Evolutionary conservation across 2,113 vertebrate genomes (phyloP).

Genomic region (Oncorhynchus keta): DNA sequence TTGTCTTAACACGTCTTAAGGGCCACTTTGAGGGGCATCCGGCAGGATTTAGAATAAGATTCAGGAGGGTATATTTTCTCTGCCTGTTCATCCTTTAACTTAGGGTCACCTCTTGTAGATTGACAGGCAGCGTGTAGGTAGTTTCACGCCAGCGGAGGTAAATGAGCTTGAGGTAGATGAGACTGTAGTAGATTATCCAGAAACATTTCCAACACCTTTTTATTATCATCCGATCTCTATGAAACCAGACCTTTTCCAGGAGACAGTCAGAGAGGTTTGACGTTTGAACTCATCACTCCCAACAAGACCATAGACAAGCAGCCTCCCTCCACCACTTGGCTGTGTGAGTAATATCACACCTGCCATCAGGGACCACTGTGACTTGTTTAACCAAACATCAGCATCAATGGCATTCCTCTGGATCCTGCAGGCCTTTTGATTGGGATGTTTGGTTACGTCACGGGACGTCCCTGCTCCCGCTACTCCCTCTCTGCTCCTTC

Average conservation of each 20-base stretch:
- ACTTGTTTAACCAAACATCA: slow-evolving; percentile 59
- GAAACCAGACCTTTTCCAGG: slow-evolving; percentile 39
- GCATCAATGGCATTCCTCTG: slow-evolving; percentile 57
- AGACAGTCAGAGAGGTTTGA: not conserved
- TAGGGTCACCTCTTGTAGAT: slow-evolving; percentile 19
- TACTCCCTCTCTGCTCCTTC: slow-evolving; percentile 11
- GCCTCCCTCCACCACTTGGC: slow-evolving; percentile 20
- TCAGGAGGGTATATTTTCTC: slow-evolving; percentile 58
- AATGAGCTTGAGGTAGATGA: not conserved
- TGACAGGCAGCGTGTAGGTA: slow-evolving; percentile 17
- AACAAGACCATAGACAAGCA: slow-evolving; percentile 10
- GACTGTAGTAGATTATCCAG: slow-evolving; percentile 1
- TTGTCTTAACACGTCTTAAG: slow-evolving; percentile 68
- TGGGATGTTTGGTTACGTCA: slow-evolving; percentile 65
- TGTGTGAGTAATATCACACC: slow-evolving; percentile 59
- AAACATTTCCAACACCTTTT: not conserved
- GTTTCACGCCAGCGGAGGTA: not conserved
- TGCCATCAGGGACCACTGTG: slow-evolving; percentile 45
- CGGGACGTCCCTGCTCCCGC: slow-evolving; percentile 43
- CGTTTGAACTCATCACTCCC: slow-evolving; percentile 28
- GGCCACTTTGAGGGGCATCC: slow-evolving; percentile 54
- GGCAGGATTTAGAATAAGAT: slow-evolving; percentile 64
- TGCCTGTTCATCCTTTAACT: slow-evolving; percentile 62
- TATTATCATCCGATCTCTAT: slow-evolving; percentile 18
- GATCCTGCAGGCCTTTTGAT: slow-evolving; percentile 49